Evolutionary conservation across 2,888 invertebrate genomes (phyloP).

Genomic region (Mythimna ferrago): DNA sequence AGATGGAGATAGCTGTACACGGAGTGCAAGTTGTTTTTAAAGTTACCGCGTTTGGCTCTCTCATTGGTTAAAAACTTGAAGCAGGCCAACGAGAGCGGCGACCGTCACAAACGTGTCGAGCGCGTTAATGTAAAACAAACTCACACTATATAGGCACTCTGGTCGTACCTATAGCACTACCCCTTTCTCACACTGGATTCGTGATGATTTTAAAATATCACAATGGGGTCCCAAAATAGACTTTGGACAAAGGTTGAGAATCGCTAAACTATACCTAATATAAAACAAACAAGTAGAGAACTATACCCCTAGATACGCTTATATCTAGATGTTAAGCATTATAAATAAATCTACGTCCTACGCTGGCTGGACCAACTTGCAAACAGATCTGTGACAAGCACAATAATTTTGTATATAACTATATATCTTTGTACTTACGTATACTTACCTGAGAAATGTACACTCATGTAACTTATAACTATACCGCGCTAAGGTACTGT

Average conservation of each 20-base stretch:
- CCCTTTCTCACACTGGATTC: no score
- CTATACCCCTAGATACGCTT: slow-evolving; percentile 49
- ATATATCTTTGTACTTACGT: slow-evolving; percentile 69
- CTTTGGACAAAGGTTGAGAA: slow-evolving; percentile 2
- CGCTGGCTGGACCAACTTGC: slow-evolving; percentile 78
- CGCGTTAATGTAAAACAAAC: no score
- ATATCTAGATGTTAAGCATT: slow-evolving; percentile 38
- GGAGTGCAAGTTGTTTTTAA: no score
- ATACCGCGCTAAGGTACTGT: slow-evolving; percentile 24
- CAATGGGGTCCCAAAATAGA: no score
- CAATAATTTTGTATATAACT: slow-evolving; percentile 87
- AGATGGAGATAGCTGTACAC: no score
- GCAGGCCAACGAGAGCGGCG: no score
- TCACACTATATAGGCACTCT: no score
- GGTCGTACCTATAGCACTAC: no score
- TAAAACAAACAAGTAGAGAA: slow-evolving; percentile 17
- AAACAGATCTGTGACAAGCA: slow-evolving; percentile 87
- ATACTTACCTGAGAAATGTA: slow-evolving; percentile 74
- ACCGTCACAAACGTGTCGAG: no score
- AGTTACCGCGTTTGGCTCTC: no score
- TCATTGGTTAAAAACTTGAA: no score
- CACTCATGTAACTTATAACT: slow-evolving; percentile 63
- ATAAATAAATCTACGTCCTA: slow-evolving; percentile 65
- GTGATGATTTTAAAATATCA: no score
- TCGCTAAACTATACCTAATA: background rate